phyloP scores from a whole-genome alignment of 92 coral and sea anemone species.

The Palythoa heliodiscus region DNA sequence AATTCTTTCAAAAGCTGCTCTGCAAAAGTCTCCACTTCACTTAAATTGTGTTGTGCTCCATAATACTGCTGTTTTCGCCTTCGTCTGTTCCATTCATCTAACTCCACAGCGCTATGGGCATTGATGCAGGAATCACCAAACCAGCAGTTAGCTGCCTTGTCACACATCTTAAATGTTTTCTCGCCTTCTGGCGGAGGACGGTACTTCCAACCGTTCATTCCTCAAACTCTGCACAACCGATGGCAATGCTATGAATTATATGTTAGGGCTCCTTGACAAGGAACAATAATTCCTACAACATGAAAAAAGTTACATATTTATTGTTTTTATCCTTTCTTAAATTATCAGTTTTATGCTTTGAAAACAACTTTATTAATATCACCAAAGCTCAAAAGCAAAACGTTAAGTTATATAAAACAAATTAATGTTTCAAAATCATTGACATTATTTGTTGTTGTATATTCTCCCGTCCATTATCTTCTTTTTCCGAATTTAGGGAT shows the following conservation, averaged over 20 bases:
- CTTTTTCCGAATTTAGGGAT: no score
- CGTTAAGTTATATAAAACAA: no score
- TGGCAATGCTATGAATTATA: neutral
- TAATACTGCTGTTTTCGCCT: neutral
- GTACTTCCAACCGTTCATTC: slow-evolving; percentile 47
- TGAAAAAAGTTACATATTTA: no score
- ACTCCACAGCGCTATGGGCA: slow-evolving; percentile 52
- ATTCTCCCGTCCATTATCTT: no score
- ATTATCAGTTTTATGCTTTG: no score
- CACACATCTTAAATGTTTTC: slow-evolving; percentile 45
- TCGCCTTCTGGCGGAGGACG: slow-evolving; percentile 61
- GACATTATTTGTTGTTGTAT: no score
- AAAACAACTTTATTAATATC: no score
- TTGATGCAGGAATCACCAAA: slow-evolving; percentile 48
- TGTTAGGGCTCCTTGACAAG: neutral
- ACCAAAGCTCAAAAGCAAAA: no score
- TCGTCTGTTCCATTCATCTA: slow-evolving; percentile 50
- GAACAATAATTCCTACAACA: no score
- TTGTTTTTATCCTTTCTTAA: no score
- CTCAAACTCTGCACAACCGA: neutral
- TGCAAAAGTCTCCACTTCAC: slow-evolving; percentile 9
- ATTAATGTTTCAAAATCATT: no score
- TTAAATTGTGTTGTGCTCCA: neutral
- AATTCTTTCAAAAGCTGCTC: slow-evolving; percentile 2
- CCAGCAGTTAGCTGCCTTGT: slow-evolving; percentile 35